Conservation (phyloP, 2,797 vertebrate genomes). For the Loriculus beryllinus region DNA sequence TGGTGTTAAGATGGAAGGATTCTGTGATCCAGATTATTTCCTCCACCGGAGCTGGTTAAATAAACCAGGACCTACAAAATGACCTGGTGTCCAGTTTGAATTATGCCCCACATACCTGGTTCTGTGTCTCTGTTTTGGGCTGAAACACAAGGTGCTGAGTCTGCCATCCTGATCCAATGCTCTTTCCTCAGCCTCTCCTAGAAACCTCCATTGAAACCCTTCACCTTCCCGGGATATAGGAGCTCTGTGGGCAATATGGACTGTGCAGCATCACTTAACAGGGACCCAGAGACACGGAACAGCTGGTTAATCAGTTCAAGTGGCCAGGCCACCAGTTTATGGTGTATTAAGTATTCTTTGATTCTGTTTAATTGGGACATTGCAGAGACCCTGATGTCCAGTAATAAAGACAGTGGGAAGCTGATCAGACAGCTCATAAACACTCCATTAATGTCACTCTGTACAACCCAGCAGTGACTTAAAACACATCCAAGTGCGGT, state of each 20-base stretch:
- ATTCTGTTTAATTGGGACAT: conserved; percentile 62
- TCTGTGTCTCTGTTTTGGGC: accelerated
- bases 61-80: not conserved
- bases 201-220: not conserved
- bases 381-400: conserved; percentile 57
- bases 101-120: accelerated
- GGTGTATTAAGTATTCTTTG: conserved; percentile 49
- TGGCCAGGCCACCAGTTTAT: conserved; percentile 58
- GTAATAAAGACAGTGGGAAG: conserved; percentile 70
- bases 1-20: not conserved
- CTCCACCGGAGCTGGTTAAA: not conserved
- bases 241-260: not conserved
- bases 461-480: conserved; percentile 67
- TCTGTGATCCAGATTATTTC: not conserved
- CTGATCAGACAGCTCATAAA: conserved; percentile 77
- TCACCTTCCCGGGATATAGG: not conserved
- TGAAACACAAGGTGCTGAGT: accelerated
- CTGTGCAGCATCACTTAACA: not conserved
- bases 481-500: conserved; percentile 65
- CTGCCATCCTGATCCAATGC: accelerated
- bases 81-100: not conserved
- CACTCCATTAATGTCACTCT: conserved; percentile 76
- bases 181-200: not conserved
- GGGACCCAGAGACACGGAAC: conserved; percentile 16
- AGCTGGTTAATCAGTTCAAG: conserved; percentile 59